Conservation (phyloP, 2,888 invertebrate species). For the Arctia plantaginis region DNA sequence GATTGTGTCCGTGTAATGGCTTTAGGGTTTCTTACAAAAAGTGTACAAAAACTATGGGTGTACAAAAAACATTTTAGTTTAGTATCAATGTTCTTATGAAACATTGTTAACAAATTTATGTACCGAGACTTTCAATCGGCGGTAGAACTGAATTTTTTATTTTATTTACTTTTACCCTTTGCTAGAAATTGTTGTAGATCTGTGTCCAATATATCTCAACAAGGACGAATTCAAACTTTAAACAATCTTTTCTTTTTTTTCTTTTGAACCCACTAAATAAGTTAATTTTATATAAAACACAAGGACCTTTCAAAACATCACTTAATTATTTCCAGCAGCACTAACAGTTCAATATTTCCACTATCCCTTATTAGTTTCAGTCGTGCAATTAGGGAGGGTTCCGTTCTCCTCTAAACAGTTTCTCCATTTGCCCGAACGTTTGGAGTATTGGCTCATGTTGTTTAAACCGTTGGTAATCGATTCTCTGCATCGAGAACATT, state of each 20-base stretch:
- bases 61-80: no score
- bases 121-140: neutral
- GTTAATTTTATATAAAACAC: neutral
- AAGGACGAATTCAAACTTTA: neutral
- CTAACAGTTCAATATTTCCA: conserved; percentile 43
- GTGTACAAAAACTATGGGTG: neutral
- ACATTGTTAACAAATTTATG: neutral
- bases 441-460: conserved; percentile 51
- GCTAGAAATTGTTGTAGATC: neutral
- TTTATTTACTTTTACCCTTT: neutral
- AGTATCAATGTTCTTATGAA: neutral
- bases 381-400: conserved; percentile 40
- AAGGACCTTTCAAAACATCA: neutral
- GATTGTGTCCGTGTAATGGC: conserved; percentile 14
- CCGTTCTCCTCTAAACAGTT: conserved; percentile 46
- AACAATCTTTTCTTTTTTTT: neutral
- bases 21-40: conserved; percentile 1
- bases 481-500: conserved; percentile 51
- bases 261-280: neutral
- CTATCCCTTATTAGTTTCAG: conserved; percentile 52
- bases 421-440: conserved; percentile 51
- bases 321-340: conserved; percentile 17
- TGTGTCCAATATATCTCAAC: neutral
- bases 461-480: conserved; percentile 59
- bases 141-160: neutral